phyloP scores from a whole-genome alignment of 2,888 invertebrate species.

The Empis stercorea region DNA sequence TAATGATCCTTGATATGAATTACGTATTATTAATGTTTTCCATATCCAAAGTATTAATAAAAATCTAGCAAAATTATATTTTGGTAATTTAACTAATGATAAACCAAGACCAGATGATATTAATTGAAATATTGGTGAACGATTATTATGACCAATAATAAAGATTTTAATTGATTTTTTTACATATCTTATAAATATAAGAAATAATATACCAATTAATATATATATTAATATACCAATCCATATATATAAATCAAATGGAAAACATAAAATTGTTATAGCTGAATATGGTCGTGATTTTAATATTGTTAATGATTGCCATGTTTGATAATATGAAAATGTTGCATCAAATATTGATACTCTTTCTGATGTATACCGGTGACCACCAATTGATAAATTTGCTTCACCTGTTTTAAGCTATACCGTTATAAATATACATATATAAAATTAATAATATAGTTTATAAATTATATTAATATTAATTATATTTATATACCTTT shows the following conservation, averaged over 20 bases:
- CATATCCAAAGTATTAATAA: constrained; percentile 23
- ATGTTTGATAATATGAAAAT: constrained; percentile 18
- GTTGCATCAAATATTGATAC: constrained; percentile 11
- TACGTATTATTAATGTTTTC: constrained; percentile 20
- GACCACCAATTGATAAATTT: constrained; percentile 24
- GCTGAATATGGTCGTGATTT: constrained; percentile 13
- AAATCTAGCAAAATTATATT: constrained; percentile 18
- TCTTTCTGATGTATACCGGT: constrained; percentile 17
- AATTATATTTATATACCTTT: constrained; percentile 12
- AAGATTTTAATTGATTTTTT: constrained; percentile 4
- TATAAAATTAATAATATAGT: not conserved
- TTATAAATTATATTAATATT: not conserved
- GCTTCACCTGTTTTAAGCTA: constrained; percentile 18
- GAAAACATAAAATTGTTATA: constrained; percentile 17
- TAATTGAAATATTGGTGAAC: constrained; percentile 17
- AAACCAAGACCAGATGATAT: constrained; percentile 18
- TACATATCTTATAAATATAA: not conserved
- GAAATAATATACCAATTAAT: not conserved
- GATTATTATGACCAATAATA: constrained; percentile 13
- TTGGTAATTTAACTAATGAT: constrained; percentile 14
- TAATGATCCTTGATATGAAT: constrained; percentile 21
- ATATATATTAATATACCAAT: not conserved
- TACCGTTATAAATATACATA: not conserved
- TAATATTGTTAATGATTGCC: constrained; percentile 16
- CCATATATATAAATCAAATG: constrained; percentile 21